Evolutionary conservation across 2,888 invertebrate species (phyloP), one percentile per base, ranked within the genome.

Genomic region (Sympetrum striolatum): DNA sequence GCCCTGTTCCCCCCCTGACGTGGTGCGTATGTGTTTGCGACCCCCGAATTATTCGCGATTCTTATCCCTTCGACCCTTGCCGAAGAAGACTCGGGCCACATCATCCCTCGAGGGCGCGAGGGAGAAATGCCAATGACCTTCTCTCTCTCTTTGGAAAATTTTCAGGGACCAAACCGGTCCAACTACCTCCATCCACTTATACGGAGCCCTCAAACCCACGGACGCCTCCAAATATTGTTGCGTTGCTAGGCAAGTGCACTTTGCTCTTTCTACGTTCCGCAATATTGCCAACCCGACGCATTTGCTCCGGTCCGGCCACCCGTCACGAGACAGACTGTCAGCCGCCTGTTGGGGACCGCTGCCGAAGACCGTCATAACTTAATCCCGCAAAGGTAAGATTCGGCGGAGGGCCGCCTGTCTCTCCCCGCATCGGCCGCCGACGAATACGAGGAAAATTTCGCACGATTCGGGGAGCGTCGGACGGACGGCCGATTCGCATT

Each of bases 241-340:
- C 86, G 86, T 86, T 86, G 86, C 86, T 86, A 86, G 86, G 86
- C 64, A 86, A 86, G 86, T 86, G 86, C 86, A 86, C 86, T 86
- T 48, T 86, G 53, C 37, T 64, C 35, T 86, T 37, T 86, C 86
- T 86, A 86, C 86, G 86, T 60, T 86, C 60, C 39, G 86, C 86
- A 86, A 64, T 86, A 86, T 86, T 86, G 86, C 86, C 86, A 86
- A 86, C 86, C 86, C 39, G 39, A 86, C 64, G 86, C 86, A 60
- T 86, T 86, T 35, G 86, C 73, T 73, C 31, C 73, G 25, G 25
- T 73, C 31, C 73, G 18, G 73, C 73, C 31, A 73, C 73, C 31
- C 31, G 25, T 25, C 73, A 25, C 31, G 25, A 73, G 31, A 31
- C 73, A 31, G 25, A 53, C 14, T 3, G 73, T 12, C 25, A 73